A percentile compares a stretch with the other conserved stretches of the same genome.
phyloP scores from a whole-genome alignment of 1,140 invertebrate species.

The Drosophila kikkawai region DNA sequence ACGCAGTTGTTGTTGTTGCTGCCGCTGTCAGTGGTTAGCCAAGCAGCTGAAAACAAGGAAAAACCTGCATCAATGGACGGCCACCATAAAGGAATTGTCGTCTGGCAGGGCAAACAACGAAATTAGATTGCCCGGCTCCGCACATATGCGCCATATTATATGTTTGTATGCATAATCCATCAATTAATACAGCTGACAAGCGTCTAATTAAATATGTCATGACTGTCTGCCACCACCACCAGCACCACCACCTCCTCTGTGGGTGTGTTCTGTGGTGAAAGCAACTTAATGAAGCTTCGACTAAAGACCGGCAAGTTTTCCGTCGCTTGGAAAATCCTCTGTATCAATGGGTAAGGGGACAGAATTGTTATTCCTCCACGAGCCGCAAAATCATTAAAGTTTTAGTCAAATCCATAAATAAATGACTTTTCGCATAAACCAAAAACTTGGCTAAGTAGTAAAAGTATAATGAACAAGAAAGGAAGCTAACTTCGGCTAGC shows the following conservation, averaged over 20 bases:
- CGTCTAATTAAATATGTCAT: slow-evolving; percentile 74
- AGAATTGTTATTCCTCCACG: slow-evolving; percentile 22
- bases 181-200: slow-evolving; percentile 73
- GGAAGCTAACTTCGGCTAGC: too few relatives aligned
- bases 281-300: slow-evolving; percentile 48
- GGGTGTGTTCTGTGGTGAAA: slow-evolving; percentile 19
- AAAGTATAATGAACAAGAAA: slow-evolving; percentile 7
- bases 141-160: slow-evolving; percentile 5
- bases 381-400: slow-evolving; percentile 40
- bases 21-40: slow-evolving; percentile 56
- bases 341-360: neutral
- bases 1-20: slow-evolving; percentile 43
- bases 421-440: slow-evolving; percentile 13
- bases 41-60: slow-evolving; percentile 63
- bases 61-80: slow-evolving; percentile 43
- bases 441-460: slow-evolving; percentile 14
- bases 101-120: slow-evolving; percentile 41
- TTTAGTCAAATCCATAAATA: slow-evolving; percentile 47
- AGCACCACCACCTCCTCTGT: neutral
- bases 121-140: slow-evolving; percentile 37
- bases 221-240: slow-evolving; percentile 23
- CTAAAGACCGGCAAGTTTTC: slow-evolving; percentile 21
- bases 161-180: slow-evolving; percentile 61
- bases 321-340: neutral
- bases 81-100: slow-evolving; percentile 45